phyloP scores from a whole-genome alignment of 1,140 invertebrate genomes.

The Drosophila equinoxialis region DNA sequence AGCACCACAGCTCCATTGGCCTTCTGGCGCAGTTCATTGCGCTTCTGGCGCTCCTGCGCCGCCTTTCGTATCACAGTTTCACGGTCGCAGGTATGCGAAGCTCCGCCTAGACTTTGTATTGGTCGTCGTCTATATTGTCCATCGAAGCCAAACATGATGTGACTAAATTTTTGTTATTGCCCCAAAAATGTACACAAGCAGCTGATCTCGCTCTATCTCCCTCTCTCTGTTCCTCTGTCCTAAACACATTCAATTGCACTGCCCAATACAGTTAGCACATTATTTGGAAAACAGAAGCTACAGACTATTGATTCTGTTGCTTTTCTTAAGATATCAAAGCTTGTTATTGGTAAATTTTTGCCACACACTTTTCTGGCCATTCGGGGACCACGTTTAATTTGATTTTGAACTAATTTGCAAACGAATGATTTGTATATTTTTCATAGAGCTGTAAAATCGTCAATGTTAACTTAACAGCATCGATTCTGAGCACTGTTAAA shows the following conservation, averaged over 20 bases:
- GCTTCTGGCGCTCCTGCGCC: slow-evolving; percentile 92
- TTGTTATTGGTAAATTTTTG: not conserved
- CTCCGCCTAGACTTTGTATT: slow-evolving; percentile 94
- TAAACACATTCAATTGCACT: slow-evolving; percentile 13
- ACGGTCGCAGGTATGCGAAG: slow-evolving; percentile 88
- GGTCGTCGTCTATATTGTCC: slow-evolving; percentile 94
- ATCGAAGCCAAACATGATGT: slow-evolving; percentile 92
- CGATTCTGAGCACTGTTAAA: slow-evolving; percentile 1
- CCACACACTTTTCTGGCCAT: not conserved
- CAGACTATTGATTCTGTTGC: not conserved
- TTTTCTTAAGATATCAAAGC: not conserved
- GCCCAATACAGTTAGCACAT: slow-evolving; percentile 12
- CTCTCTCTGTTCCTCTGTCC: not conserved
- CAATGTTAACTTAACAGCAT: slow-evolving; percentile 1
- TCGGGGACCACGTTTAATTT: slow-evolving; percentile 6
- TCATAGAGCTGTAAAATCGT: slow-evolving; percentile 4
- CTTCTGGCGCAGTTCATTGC: slow-evolving; percentile 87
- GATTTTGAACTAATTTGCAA: slow-evolving; percentile 17
- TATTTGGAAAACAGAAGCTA: not conserved
- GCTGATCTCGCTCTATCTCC: slow-evolving; percentile 17
- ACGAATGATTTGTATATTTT: slow-evolving; percentile 24
- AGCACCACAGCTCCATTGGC: slow-evolving; percentile 88
- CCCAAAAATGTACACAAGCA: slow-evolving; percentile 16
- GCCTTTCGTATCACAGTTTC: slow-evolving; percentile 88
- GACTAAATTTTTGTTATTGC: slow-evolving; percentile 38